Conservation (phyloP, 2,113 vertebrate genomes). For the Sciurus niger region DNA sequence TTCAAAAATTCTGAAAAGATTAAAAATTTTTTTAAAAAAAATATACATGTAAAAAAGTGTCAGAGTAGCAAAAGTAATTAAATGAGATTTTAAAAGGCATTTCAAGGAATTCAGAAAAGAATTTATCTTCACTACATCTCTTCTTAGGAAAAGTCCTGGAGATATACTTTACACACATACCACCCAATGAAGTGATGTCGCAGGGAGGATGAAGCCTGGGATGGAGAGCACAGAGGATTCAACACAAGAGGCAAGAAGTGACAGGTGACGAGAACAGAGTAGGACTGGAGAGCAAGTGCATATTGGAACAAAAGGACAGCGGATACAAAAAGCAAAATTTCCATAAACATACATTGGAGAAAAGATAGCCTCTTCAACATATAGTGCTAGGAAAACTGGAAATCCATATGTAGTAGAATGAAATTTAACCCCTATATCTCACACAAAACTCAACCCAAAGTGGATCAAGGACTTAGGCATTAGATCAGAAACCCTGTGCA, state of each 20-base stretch:
- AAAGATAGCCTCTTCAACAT: too few species aligned
- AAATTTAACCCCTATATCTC: too few species aligned
- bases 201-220: neutral
- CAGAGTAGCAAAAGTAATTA: slow-evolving; percentile 40
- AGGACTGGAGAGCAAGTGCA: neutral
- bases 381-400: too few species aligned
- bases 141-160: neutral
- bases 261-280: neutral
- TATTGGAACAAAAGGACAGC: neutral
- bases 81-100: neutral
- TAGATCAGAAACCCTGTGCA: too few species aligned
- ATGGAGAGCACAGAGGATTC: neutral
- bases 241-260: neutral
- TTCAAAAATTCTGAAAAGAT: neutral
- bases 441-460: too few species aligned
- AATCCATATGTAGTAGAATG: too few species aligned
- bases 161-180: neutral
- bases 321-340: neutral
- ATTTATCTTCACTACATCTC: neutral
- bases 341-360: neutral
- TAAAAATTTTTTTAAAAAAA: neutral
- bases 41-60: neutral
- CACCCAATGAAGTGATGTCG: neutral
- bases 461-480: too few species aligned
- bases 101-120: neutral